Percentiles rank a stretch among this genome's conserved stretches.
phyloP scores from a whole-genome alignment of 2,113 vertebrate species.

The Gnathonemus longibarbis region DNA sequence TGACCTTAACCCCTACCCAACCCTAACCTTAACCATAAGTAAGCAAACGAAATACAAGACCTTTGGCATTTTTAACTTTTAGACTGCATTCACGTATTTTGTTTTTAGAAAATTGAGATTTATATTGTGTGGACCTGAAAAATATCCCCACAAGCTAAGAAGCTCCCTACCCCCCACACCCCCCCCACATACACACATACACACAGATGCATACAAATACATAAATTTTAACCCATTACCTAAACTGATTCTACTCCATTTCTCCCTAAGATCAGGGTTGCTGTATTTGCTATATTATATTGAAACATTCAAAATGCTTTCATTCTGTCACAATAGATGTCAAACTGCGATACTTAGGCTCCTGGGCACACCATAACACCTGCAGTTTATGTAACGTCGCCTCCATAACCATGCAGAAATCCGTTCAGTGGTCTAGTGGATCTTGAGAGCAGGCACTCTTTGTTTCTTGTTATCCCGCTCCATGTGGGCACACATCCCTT shows the following conservation, averaged over 20 bases:
- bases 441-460: not conserved
- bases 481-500: not conserved
- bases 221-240: not conserved
- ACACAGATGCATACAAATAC: not conserved
- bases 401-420: not conserved
- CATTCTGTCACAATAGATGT: not conserved
- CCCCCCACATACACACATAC: too few relatives aligned
- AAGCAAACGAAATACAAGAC: not conserved
- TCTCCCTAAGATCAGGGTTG: not conserved
- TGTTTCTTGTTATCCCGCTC: not conserved
- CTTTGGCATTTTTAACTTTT: too few relatives aligned
- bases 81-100: too few relatives aligned
- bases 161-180: too few relatives aligned
- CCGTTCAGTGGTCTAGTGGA: not conserved
- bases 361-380: not conserved
- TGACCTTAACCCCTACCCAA: not conserved
- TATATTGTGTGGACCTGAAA: not conserved
- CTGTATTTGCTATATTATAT: not conserved
- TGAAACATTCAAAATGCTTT: not conserved
- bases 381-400: not conserved
- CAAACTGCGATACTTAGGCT: not conserved
- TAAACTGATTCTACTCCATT: not conserved
- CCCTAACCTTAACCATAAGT: not conserved
- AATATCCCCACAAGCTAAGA: too few relatives aligned
- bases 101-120: not conserved